Evolutionary conservation across 2,888 invertebrate genomes (phyloP).

Genomic region (Hydraecia micacea): DNA sequence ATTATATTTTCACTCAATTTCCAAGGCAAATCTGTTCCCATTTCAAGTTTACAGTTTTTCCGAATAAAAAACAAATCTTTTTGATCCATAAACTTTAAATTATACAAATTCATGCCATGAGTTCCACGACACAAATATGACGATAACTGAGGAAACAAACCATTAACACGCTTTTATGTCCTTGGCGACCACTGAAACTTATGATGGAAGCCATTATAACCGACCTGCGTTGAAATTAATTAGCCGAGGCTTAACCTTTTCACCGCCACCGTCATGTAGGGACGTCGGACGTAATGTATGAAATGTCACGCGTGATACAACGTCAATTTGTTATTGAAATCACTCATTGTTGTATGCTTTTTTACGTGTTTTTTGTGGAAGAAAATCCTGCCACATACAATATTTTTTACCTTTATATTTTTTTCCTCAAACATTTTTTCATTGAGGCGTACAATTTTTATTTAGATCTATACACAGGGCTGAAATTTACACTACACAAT

Average conservation of each 20-base stretch:
- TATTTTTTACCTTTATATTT: background rate
- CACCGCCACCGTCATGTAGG: slow-evolving; percentile 31
- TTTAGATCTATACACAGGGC: background rate
- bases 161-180: slow-evolving; percentile 47
- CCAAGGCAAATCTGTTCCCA: background rate
- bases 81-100: background rate
- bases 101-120: background rate
- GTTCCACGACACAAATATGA: slow-evolving; percentile 21
- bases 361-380: slow-evolving; percentile 13
- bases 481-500: slow-evolving; percentile 9
- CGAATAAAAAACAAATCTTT: slow-evolving; percentile 13
- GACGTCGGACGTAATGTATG: slow-evolving; percentile 14
- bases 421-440: background rate
- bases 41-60: background rate
- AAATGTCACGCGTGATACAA: slow-evolving; percentile 19
- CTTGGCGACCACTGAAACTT: slow-evolving; percentile 53
- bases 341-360: slow-evolving; percentile 10
- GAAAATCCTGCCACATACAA: slow-evolving; percentile 4
- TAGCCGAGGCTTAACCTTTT: slow-evolving; percentile 46
- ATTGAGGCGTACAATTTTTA: background rate
- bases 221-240: slow-evolving; percentile 55
- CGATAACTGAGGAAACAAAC: slow-evolving; percentile 40
- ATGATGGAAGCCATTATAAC: slow-evolving; percentile 39
- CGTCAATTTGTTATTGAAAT: slow-evolving; percentile 49
- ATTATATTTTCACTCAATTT: background rate